phyloP scores from a whole-genome alignment of 2,888 invertebrate species.

The Eurytoma adleriae region DNA sequence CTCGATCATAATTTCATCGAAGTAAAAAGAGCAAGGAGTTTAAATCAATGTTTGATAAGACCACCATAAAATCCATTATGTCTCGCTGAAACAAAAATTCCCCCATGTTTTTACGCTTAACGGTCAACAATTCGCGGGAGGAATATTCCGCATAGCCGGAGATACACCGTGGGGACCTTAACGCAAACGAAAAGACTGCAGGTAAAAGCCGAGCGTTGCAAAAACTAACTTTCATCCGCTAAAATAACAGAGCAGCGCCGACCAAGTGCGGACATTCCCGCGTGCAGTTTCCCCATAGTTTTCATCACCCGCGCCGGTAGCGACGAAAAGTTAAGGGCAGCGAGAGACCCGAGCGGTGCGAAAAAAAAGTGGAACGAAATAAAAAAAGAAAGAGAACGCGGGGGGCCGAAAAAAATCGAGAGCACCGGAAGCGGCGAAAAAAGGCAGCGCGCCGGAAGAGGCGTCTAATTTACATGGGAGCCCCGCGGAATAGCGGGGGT shows the following conservation, averaged over 20 bases:
- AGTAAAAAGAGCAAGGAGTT: too few relatives aligned
- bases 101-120: too few relatives aligned
- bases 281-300: slow-evolving; percentile 4
- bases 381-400: neutral
- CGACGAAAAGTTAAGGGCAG: neutral
- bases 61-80: too few relatives aligned
- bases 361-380: neutral
- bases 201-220: neutral
- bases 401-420: neutral
- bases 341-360: too few relatives aligned
- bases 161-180: too few relatives aligned
- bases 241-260: neutral
- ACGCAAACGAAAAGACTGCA: neutral
- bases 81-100: too few relatives aligned
- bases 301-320: neutral
- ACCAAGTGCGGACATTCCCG: neutral
- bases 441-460: neutral
- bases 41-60: too few relatives aligned
- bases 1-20: too few relatives aligned
- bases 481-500: neutral
- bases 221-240: neutral
- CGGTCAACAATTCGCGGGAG: too few relatives aligned
- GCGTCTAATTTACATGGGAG: slow-evolving; percentile 38
- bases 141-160: too few relatives aligned
- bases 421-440: neutral